phyloP scores from a whole-genome alignment of 2,113 vertebrate genomes.

The Echinops telfairi region DNA sequence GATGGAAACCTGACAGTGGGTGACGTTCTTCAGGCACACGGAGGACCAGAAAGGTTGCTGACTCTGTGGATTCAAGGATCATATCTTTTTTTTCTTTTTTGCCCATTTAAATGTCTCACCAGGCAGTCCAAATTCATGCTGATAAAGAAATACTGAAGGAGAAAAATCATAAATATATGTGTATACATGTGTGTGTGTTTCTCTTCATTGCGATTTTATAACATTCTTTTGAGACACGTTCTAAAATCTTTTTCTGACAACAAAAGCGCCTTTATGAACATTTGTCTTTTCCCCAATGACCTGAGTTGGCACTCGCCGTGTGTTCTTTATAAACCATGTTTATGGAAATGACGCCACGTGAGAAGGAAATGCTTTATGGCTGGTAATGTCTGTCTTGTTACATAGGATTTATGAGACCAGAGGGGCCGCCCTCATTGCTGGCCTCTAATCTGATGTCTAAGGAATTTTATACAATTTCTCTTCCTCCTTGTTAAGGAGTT shows the following conservation, averaged over 20 bases:
- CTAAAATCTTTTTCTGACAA: constrained; percentile 38
- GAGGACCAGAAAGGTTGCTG: not conserved
- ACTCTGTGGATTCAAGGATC: not conserved
- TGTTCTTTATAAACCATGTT: not conserved
- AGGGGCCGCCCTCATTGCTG: not conserved
- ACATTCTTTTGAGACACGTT: constrained; percentile 52
- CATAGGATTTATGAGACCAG: constrained; percentile 62
- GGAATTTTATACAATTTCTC: not conserved
- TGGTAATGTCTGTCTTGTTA: constrained; percentile 72
- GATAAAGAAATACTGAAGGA: not conserved
- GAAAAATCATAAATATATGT: not conserved
- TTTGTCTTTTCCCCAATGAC: constrained; percentile 38
- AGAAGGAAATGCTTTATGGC: constrained; percentile 76
- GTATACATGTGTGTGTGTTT: not conserved
- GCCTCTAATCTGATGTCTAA: not conserved
- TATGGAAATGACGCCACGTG: constrained; percentile 63
- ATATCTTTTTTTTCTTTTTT: not conserved
- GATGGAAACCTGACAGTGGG: not conserved
- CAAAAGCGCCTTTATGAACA: constrained; percentile 55
- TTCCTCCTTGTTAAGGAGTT: not conserved
- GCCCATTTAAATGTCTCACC: not conserved
- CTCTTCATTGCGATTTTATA: constrained; percentile 33
- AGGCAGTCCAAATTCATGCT: constrained; percentile 32
- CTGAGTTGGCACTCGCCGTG: constrained; percentile 57
- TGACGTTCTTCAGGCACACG: not conserved